A percentile compares a stretch with the other conserved stretches of the same genome.
phyloP scores from a whole-genome alignment of 2,113 vertebrate genomes.

The Melanotaenia duboulayi region DNA sequence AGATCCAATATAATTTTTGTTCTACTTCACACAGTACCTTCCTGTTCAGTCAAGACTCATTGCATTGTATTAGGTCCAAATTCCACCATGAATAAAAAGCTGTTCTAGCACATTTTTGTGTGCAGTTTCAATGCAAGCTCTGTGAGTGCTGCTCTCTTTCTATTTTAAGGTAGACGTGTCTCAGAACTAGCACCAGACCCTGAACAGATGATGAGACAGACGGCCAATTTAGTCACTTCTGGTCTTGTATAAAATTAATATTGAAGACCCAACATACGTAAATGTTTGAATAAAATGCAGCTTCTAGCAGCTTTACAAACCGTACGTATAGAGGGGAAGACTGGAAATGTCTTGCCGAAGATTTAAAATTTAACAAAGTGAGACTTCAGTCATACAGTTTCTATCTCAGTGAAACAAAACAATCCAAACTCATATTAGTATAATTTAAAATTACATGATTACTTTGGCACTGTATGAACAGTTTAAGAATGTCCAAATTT shows the following conservation, averaged over 20 bases:
- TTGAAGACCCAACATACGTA: background rate
- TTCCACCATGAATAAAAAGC: background rate
- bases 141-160: background rate
- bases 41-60: background rate
- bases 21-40: background rate
- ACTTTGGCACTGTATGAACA: no score
- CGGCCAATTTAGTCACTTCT: background rate
- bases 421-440: background rate
- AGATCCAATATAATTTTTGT: background rate
- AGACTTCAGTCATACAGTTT: background rate
- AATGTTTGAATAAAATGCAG: no score
- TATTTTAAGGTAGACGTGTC: background rate
- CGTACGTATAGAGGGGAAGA: no score
- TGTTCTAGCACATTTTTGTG: constrained; percentile 1
- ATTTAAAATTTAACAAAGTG: background rate
- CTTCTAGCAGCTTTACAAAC: no score
- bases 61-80: background rate
- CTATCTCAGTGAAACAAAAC: background rate
- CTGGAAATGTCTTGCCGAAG: background rate
- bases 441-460: no score
- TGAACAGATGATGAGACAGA: background rate
- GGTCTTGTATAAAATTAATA: constrained; percentile 2
- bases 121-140: background rate
- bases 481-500: no score
- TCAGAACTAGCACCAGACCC: background rate